Percentiles rank a stretch among this genome's conserved stretches.
phyloP scores from a whole-genome alignment of 2,113 vertebrate species.

The Eidolon helvum region DNA sequence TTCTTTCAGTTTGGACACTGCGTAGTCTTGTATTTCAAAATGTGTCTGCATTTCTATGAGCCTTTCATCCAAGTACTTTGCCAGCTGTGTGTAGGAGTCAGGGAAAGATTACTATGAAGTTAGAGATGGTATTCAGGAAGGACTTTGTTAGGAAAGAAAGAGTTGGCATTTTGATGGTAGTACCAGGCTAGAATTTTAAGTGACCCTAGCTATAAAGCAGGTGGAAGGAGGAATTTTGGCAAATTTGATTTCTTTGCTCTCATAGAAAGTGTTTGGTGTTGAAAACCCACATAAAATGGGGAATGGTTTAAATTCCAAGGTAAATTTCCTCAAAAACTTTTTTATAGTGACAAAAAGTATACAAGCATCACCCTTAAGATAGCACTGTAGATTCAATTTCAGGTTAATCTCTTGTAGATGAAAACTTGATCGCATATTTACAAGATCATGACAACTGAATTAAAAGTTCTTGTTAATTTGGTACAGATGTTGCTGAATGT shows the following conservation, averaged over 20 bases:
- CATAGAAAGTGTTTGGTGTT: neutral
- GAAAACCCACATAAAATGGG: neutral
- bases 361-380: neutral
- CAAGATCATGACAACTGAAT: neutral
- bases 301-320: neutral
- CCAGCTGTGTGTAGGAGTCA: neutral
- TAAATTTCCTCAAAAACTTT: neutral
- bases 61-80: neutral
- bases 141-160: conserved; percentile 13
- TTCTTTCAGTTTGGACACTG: neutral
- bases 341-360: neutral
- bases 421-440: neutral
- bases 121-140: neutral
- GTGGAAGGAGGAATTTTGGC: neutral
- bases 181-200: conserved; percentile 17
- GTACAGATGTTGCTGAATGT: neutral
- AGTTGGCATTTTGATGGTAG: neutral
- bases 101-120: neutral
- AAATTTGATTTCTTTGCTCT: neutral
- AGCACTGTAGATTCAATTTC: neutral
- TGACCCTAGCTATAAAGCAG: neutral
- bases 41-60: neutral
- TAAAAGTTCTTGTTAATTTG: neutral
- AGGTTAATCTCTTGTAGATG: neutral
- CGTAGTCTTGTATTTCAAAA: conserved; percentile 34